These are phyloP conservation scores for Panagrolaimus sp. DNA, from an alignment of 1,140 invertebrate species.

Conservation along the genomic window DNA sequence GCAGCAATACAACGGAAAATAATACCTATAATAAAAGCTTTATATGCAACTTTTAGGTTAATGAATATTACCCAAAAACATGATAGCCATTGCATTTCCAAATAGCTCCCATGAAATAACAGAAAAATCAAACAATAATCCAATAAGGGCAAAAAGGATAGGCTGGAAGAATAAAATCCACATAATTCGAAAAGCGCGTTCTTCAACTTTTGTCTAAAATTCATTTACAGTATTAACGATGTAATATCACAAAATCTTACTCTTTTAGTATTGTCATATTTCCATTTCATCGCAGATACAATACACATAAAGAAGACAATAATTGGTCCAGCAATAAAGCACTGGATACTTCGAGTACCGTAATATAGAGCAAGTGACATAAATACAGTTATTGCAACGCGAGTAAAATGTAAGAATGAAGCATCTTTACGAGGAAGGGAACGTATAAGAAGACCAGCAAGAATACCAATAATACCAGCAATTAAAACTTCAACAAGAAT, in stretches of 20 bases:
- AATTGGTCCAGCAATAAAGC: neutral
- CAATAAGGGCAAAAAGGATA: slow-evolving; percentile 45
- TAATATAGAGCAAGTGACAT: neutral
- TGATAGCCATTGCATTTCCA: neutral
- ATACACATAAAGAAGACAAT: neutral
- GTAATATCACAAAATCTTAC: neutral
- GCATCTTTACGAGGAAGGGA: neutral
- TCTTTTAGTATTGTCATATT: neutral
- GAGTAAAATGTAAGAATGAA: neutral
- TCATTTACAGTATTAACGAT: neutral
- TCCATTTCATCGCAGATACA: neutral
- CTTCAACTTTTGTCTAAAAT: slow-evolving; percentile 25
- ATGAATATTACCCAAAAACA: neutral
- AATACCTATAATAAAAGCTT: slow-evolving; percentile 22
- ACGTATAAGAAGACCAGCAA: neutral
- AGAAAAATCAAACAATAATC: slow-evolving; percentile 32
- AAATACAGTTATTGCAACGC: neutral
- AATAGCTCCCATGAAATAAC: neutral
- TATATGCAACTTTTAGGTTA: neutral
- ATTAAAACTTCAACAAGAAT: neutral
- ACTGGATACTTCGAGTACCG: neutral
- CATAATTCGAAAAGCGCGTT: slow-evolving; percentile 28
- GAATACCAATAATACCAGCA: neutral
- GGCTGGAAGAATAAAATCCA: slow-evolving; percentile 49
- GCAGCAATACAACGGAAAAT: slow-evolving; percentile 27